Evolutionary conservation across 2,888 invertebrate species (phyloP).

Genomic region (Celastrina argiolus): DNA sequence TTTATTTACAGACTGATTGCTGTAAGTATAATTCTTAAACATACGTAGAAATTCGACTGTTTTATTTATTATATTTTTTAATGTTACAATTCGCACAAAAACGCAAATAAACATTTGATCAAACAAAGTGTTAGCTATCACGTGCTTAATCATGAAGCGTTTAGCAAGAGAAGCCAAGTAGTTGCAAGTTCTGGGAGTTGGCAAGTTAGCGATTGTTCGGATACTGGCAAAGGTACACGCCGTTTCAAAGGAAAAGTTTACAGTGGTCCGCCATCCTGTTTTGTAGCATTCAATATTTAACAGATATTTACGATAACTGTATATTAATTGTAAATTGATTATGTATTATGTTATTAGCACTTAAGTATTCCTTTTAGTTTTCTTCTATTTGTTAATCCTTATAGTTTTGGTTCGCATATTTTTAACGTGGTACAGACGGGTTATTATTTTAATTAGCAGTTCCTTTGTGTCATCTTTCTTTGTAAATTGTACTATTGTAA

Average conservation of each 20-base stretch:
- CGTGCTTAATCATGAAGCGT: slow-evolving; percentile 25
- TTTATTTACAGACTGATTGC: too few species aligned
- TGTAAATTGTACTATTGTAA: too few species aligned
- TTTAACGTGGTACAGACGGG: too few species aligned
- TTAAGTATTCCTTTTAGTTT: too few species aligned
- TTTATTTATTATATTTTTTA: too few species aligned
- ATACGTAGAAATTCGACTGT: too few species aligned
- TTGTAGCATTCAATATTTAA: slow-evolving; percentile 44
- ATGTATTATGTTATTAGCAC: neutral
- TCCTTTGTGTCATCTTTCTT: too few species aligned
- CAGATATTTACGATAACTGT: slow-evolving; percentile 22
- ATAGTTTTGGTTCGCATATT: too few species aligned
- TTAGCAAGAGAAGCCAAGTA: slow-evolving; percentile 42
- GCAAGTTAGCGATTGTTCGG: slow-evolving; percentile 55
- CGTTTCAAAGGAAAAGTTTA: slow-evolving; percentile 62
- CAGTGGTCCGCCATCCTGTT: slow-evolving; percentile 52
- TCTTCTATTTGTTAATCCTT: too few species aligned
- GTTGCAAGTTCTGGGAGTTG: slow-evolving; percentile 43
- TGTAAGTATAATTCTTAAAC: too few species aligned
- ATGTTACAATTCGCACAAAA: neutral
- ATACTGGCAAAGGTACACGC: slow-evolving; percentile 42
- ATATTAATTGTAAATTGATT: slow-evolving; percentile 35
- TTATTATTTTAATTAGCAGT: too few species aligned
- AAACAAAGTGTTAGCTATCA: neutral
- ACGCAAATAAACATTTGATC: neutral